Conservation (phyloP, 2,797 vertebrate genomes). For the Thalassophryne amazonica region DNA sequence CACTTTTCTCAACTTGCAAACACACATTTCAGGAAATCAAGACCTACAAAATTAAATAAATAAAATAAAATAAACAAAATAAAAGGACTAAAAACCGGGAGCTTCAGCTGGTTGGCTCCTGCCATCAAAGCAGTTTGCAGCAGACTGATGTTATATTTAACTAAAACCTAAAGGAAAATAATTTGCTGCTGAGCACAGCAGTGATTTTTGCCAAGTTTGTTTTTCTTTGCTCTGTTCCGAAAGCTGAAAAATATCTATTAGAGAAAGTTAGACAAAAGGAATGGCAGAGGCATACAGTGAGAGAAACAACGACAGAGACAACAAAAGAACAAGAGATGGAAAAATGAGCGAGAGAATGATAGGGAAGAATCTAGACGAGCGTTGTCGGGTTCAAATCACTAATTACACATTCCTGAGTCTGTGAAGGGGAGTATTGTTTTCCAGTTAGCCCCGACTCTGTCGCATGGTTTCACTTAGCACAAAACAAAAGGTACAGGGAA, state of each 20-base stretch:
- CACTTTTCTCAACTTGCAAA: constrained; percentile 40
- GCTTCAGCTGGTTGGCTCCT: constrained; percentile 43
- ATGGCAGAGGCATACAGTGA: constrained; percentile 37
- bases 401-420: constrained; percentile 78
- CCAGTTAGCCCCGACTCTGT: constrained; percentile 74
- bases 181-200: constrained; percentile 32
- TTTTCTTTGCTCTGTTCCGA: constrained; percentile 39
- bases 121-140: constrained; percentile 51
- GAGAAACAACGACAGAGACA: constrained; percentile 50
- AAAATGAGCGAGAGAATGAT: constrained; percentile 59
- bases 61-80: constrained; percentile 44
- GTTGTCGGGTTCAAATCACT: constrained; percentile 74
- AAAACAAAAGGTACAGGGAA: constrained; percentile 78
- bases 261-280: constrained; percentile 40
- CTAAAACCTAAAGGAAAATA: constrained; percentile 57
- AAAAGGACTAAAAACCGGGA: constrained; percentile 36
- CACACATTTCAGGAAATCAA: constrained; percentile 53
- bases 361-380: constrained; percentile 62
- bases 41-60: constrained; percentile 40
- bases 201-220: constrained; percentile 54
- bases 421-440: constrained; percentile 79
- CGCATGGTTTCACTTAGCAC: constrained; percentile 79
- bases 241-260: constrained; percentile 41
- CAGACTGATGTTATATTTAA: constrained; percentile 53
- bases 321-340: constrained; percentile 61